Conservation (phyloP, 2,113 vertebrate species). For the human region DNA sequence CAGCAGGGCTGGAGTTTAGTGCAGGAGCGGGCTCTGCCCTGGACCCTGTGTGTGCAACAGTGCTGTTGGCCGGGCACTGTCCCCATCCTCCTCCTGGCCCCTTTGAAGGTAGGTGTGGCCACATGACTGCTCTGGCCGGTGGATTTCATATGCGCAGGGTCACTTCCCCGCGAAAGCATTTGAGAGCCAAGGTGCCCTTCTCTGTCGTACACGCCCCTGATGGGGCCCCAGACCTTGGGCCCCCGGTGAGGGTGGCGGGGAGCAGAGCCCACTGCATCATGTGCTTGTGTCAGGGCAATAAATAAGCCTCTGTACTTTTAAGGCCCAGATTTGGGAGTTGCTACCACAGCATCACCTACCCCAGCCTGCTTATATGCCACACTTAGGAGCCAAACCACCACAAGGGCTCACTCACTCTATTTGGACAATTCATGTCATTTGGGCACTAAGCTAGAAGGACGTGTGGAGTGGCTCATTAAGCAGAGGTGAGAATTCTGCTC, state of each 20-base stretch:
- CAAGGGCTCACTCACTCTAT: not conserved
- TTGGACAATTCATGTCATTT: not conserved
- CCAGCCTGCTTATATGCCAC: not conserved
- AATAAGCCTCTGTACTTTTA: not conserved
- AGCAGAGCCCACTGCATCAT: not conserved
- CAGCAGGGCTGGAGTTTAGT: no score
- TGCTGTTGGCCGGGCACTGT: not conserved
- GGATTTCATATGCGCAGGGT: not conserved
- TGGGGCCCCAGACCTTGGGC: not conserved
- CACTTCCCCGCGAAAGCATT: fast-evolving
- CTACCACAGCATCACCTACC: not conserved
- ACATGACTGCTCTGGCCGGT: not conserved
- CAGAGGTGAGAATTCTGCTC: slow-evolving; percentile 74
- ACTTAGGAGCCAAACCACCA: not conserved
- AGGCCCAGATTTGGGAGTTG: not conserved
- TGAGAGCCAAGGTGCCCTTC: not conserved
- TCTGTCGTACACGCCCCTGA: not conserved
- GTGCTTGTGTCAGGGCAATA: fast-evolving
- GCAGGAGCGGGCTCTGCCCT: not conserved
- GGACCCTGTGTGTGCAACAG: fast-evolving
- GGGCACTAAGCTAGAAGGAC: slow-evolving; percentile 2
- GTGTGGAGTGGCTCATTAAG: slow-evolving; percentile 64
- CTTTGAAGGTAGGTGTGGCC: not conserved
- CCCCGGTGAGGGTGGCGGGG: not conserved
- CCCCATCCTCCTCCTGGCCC: no score